Percentiles rank a stretch among this genome's conserved stretches.
phyloP scores from a whole-genome alignment of 1,140 invertebrate genomes.

The Spodoptera frugiperda region DNA sequence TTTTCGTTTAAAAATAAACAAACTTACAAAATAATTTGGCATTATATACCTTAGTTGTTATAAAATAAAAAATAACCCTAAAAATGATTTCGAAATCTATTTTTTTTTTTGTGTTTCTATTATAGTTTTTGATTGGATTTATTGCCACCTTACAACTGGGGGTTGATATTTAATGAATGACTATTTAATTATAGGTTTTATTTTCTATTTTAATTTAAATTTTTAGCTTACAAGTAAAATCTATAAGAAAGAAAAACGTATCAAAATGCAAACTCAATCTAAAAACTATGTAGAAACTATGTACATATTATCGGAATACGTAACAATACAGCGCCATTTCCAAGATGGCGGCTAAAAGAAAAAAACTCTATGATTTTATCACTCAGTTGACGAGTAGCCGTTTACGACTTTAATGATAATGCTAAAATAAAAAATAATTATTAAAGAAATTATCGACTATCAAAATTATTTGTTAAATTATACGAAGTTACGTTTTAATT shows the following conservation, averaged over 20 bases:
- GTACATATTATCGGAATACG: constrained; percentile 27
- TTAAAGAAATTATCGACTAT: constrained; percentile 27
- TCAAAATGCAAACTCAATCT: constrained; percentile 33
- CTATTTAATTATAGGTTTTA: too few relatives aligned
- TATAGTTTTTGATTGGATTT: neutral
- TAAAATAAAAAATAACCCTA: constrained; percentile 26
- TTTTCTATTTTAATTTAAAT: too few relatives aligned
- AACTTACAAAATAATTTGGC: constrained; percentile 8
- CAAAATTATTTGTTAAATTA: constrained; percentile 14
- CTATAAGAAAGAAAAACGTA: neutral
- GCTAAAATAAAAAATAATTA: constrained; percentile 42
- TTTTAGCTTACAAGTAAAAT: too few relatives aligned
- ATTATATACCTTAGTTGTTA: constrained; percentile 5
- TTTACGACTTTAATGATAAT: constrained; percentile 44
- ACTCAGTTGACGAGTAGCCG: constrained; percentile 77
- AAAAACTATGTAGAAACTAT: constrained; percentile 20
- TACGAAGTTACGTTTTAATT: constrained; percentile 1
- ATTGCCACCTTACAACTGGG: neutral
- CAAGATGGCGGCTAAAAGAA: constrained; percentile 6
- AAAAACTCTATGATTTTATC: constrained; percentile 71
- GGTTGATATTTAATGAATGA: too few relatives aligned
- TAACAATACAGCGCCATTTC: constrained; percentile 43
- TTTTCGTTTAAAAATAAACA: constrained; percentile 48
- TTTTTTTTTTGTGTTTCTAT: neutral
- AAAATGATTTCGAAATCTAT: neutral